phyloP scores from a whole-genome alignment of 2,797 vertebrate species.

The Myiotriccus ornatus region DNA sequence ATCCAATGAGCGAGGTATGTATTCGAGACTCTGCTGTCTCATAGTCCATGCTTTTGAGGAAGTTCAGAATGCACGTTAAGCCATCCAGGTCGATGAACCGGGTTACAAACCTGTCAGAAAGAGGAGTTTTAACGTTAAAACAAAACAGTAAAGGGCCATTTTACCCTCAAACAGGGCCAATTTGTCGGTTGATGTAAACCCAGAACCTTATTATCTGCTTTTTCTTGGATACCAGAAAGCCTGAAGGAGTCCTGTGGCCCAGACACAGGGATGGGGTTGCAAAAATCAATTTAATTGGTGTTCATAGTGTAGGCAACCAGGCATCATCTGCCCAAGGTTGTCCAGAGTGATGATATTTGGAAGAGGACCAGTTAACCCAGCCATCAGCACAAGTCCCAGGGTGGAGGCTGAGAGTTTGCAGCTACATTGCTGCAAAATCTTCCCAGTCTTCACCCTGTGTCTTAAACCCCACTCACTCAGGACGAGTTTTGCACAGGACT shows the following conservation, averaged over 20 bases:
- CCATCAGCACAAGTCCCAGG: neutral
- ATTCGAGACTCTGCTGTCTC: constrained; percentile 97
- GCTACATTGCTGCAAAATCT: neutral
- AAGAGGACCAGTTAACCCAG: neutral
- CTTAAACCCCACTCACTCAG: neutral
- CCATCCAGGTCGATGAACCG: constrained; percentile 98
- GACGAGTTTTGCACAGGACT: neutral
- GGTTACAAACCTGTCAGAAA: constrained; percentile 90
- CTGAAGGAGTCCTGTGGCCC: neutral
- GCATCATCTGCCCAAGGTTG: neutral
- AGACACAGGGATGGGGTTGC: neutral
- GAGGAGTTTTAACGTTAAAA: neutral
- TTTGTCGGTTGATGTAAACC: neutral
- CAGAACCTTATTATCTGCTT: neutral
- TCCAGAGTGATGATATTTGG: neutral
- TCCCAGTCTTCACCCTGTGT: neutral
- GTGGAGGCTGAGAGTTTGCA: neutral
- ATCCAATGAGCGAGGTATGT: constrained; percentile 98
- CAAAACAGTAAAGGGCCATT: neutral
- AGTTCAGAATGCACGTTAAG: constrained; percentile 95
- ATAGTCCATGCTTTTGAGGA: constrained; percentile 98
- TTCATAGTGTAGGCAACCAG: neutral
- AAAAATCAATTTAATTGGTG: neutral
- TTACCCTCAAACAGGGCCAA: neutral
- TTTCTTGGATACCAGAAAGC: neutral